Conservation (phyloP, 2,113 vertebrate species). For the Channa maculata region DNA sequence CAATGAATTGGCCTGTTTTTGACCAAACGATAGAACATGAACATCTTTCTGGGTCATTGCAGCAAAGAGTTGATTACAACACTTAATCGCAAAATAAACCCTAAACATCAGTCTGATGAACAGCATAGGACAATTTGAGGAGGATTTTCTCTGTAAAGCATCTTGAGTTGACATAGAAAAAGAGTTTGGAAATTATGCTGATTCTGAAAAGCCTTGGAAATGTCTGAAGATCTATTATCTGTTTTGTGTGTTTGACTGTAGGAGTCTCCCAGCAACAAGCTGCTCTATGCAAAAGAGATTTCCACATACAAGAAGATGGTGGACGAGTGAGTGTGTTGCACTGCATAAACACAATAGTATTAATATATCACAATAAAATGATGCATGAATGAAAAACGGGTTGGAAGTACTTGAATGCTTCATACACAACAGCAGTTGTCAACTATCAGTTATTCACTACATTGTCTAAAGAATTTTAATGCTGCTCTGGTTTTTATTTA, state of each 20-base stretch:
- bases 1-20: too few species aligned
- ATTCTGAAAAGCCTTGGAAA: neutral
- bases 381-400: too few species aligned
- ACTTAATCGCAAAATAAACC: constrained; percentile 10
- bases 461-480: too few species aligned
- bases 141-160: neutral
- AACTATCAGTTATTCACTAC: too few species aligned
- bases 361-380: too few species aligned
- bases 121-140: neutral
- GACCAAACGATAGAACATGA: too few species aligned
- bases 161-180: neutral
- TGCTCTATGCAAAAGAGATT: constrained; percentile 98
- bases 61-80: neutral
- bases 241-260: constrained; percentile 51
- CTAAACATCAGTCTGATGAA: neutral
- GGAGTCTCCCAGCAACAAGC: constrained; percentile 98
- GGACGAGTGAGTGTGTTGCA: constrained; percentile 90
- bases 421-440: too few species aligned
- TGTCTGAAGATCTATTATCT: neutral
- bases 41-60: too few species aligned
- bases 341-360: neutral
- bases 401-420: too few species aligned
- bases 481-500: too few species aligned
- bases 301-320: constrained; percentile 99
- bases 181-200: too few species aligned